Percentiles rank a stretch among this genome's conserved stretches.
phyloP scores from a whole-genome alignment of 2,113 vertebrate species.

The Phoxinus phoxinus region DNA sequence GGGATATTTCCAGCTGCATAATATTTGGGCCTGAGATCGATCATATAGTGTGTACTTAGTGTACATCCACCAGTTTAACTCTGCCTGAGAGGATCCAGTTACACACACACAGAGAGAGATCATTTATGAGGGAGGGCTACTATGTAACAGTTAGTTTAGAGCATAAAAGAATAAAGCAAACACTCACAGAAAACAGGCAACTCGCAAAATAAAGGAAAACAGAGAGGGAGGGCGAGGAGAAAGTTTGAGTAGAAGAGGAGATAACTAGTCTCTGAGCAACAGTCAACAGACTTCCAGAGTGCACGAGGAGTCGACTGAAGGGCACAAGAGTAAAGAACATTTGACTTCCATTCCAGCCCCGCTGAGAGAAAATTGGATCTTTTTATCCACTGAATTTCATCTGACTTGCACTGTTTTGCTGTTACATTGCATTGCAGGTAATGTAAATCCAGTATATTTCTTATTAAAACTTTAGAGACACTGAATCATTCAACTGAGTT shows the following conservation, averaged over 20 bases:
- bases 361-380: constrained; percentile 34
- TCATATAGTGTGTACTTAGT: constrained; percentile 9
- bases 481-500: background rate
- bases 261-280: constrained; percentile 37
- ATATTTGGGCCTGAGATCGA: constrained; percentile 20
- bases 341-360: constrained; percentile 10
- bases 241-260: constrained; percentile 31
- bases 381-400: constrained; percentile 19
- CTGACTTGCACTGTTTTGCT: background rate
- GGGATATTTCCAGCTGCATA: constrained; percentile 31
- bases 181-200: constrained; percentile 36
- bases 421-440: constrained; percentile 39
- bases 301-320: constrained; percentile 70
- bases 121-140: background rate
- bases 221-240: constrained; percentile 34
- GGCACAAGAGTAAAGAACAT: constrained; percentile 58
- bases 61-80: constrained; percentile 50
- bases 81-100: constrained; percentile 71
- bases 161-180: constrained; percentile 31
- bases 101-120: constrained; percentile 49
- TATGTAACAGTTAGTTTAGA: background rate
- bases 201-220: constrained; percentile 19
- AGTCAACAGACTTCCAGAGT: constrained; percentile 51
- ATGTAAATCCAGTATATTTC: background rate
- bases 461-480: background rate